phyloP scores from a whole-genome alignment of 2,113 vertebrate genomes.

The Pitta sordida region DNA sequence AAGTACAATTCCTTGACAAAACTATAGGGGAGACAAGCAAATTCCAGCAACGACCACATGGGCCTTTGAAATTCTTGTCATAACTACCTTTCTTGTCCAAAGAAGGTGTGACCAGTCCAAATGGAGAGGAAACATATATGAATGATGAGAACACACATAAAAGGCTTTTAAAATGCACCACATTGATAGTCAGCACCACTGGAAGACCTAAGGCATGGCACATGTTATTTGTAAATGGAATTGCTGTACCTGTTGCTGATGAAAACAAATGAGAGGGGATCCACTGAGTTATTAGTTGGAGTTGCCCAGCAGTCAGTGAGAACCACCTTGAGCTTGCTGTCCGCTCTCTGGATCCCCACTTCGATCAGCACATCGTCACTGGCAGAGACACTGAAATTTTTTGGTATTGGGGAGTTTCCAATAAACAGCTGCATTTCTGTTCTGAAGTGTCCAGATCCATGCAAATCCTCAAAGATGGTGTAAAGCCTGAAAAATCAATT shows the following conservation, averaged over 20 bases:
- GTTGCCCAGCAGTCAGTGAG: constrained; percentile 89
- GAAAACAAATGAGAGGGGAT: constrained; percentile 66
- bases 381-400: constrained; percentile 79
- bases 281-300: constrained; percentile 69
- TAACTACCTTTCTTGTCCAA: not conserved
- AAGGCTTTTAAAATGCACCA: not conserved
- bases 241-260: constrained; percentile 80
- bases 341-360: constrained; percentile 77
- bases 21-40: not conserved
- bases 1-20: not conserved
- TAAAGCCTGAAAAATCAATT: constrained; percentile 71
- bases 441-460: constrained; percentile 76
- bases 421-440: constrained; percentile 81
- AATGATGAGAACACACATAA: not conserved
- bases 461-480: constrained; percentile 74
- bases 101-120: not conserved
- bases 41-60: not conserved
- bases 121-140: not conserved
- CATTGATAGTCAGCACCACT: not conserved
- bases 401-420: constrained; percentile 73
- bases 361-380: constrained; percentile 80
- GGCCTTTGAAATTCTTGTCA: not conserved
- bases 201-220: not conserved
- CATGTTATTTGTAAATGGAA: not conserved
- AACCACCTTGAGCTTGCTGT: constrained; percentile 79